Percentiles rank a stretch among this genome's conserved stretches.
Evolutionary conservation across 2,113 vertebrate genomes (phyloP).

Genomic region (Cyprinodon variegatus): DNA sequence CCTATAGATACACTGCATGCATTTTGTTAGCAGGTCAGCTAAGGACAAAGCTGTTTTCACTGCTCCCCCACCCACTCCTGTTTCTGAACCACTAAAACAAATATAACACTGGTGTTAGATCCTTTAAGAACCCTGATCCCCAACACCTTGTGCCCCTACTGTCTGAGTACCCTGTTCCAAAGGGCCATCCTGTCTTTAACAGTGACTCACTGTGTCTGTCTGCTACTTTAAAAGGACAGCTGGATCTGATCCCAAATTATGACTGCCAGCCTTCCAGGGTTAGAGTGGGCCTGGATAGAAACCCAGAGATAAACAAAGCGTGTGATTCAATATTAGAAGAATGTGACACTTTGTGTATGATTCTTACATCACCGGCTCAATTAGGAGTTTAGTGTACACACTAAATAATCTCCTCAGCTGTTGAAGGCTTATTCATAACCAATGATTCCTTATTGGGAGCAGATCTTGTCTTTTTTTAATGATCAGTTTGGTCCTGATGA

Average conservation of each 20-base stretch:
- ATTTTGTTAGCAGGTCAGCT: not conserved
- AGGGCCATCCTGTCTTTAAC: not conserved
- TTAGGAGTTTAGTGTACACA: conserved; percentile 2
- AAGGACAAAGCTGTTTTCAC: not conserved
- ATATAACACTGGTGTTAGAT: conserved; percentile 22
- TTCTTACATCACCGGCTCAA: conserved; percentile 1
- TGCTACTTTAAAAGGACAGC: conserved; percentile 61
- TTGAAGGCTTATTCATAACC: not conserved
- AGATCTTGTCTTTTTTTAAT: not conserved
- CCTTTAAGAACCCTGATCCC: conserved; percentile 11
- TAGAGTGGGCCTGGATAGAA: conserved; percentile 8
- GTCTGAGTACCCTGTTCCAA: conserved; percentile 15
- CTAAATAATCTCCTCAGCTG: not conserved
- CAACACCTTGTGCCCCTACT: conserved; percentile 1
- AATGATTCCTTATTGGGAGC: conserved; percentile 1
- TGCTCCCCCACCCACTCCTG: not conserved
- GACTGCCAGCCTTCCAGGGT: not conserved
- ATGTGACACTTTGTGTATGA: conserved; percentile 34
- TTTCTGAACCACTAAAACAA: not conserved
- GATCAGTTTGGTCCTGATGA: conserved; percentile 8
- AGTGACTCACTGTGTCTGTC: conserved; percentile 22
- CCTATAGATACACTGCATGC: not conserved
- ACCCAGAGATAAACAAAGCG: conserved; percentile 55
- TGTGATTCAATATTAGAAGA: conserved; percentile 8
- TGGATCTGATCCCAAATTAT: conserved; percentile 48